Percentiles rank a stretch among this genome's conserved stretches.
phyloP scores from a whole-genome alignment of 1,140 invertebrate species.

The Asbolus verrucosus region DNA sequence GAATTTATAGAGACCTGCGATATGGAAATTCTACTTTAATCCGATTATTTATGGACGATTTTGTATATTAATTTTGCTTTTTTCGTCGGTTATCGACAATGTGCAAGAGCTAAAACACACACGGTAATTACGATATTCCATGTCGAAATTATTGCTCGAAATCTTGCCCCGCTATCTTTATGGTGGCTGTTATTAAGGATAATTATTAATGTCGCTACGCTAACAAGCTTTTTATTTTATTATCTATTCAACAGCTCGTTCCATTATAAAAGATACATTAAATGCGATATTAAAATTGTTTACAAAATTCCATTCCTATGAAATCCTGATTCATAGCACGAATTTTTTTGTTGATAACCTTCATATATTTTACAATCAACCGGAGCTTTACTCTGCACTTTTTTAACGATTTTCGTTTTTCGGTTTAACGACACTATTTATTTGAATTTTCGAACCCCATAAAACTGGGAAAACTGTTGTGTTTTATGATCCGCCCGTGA shows the following conservation, averaged over 20 bases:
- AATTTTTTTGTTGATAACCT: constrained; percentile 17
- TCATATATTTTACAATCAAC: too few relatives aligned
- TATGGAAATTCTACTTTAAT: constrained; percentile 40
- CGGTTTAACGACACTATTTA: too few relatives aligned
- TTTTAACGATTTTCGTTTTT: too few relatives aligned
- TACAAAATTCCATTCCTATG: constrained; percentile 5
- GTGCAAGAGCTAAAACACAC: background rate
- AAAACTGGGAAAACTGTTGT: too few relatives aligned
- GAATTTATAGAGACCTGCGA: constrained; percentile 18
- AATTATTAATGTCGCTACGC: constrained; percentile 29
- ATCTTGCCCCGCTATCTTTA: constrained; percentile 18
- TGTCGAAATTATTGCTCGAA: constrained; percentile 12
- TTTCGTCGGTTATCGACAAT: constrained; percentile 1
- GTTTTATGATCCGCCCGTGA: too few relatives aligned
- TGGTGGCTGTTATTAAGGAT: constrained; percentile 23
- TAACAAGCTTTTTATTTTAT: constrained; percentile 35
- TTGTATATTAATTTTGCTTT: background rate
- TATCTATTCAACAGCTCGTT: constrained; percentile 33
- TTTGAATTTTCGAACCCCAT: too few relatives aligned
- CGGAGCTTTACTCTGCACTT: too few relatives aligned
- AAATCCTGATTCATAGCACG: background rate
- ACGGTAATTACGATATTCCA: constrained; percentile 7
- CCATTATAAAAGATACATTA: constrained; percentile 30
- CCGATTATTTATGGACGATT: constrained; percentile 6
- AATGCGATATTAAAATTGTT: constrained; percentile 33